Evolutionary conservation across 2,113 vertebrate genomes (phyloP).

Genomic region (Oreotrochilus melanogaster): DNA sequence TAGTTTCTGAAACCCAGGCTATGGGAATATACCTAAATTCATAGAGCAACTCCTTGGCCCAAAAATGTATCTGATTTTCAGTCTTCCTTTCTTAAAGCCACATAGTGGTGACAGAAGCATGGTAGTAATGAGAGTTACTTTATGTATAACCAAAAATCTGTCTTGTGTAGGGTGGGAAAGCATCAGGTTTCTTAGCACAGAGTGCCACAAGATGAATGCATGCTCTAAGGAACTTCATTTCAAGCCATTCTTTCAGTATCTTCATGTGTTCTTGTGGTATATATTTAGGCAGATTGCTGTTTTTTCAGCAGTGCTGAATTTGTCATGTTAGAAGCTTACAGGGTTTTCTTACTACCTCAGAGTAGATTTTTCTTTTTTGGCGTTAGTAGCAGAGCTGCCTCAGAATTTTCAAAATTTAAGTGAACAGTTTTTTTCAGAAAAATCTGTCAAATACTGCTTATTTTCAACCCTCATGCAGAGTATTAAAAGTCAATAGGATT

Average conservation of each 20-base stretch:
- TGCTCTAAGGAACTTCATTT: conserved; percentile 18
- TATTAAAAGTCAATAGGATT: background rate
- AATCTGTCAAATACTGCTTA: background rate
- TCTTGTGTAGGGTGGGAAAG: background rate
- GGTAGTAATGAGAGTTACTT: background rate
- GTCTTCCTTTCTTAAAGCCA: background rate
- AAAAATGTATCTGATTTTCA: background rate
- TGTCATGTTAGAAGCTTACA: background rate
- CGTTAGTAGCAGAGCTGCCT: background rate
- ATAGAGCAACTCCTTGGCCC: background rate
- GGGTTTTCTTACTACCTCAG: background rate
- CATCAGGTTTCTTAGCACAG: background rate
- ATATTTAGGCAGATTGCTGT: background rate
- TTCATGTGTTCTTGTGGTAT: background rate
- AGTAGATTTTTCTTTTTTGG: background rate
- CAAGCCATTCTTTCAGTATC: background rate
- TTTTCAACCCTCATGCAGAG: conserved; percentile 2
- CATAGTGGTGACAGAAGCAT: background rate
- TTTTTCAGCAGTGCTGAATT: background rate
- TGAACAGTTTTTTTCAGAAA: background rate
- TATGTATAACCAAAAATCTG: background rate
- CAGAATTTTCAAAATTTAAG: conserved; percentile 6
- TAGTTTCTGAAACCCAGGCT: background rate
- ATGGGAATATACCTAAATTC: background rate
- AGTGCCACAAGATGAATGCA: background rate